These are phyloP conservation scores for Stegastes partitus DNA, from an alignment of 2,113 vertebrate species.

Conservation along the genomic window DNA sequence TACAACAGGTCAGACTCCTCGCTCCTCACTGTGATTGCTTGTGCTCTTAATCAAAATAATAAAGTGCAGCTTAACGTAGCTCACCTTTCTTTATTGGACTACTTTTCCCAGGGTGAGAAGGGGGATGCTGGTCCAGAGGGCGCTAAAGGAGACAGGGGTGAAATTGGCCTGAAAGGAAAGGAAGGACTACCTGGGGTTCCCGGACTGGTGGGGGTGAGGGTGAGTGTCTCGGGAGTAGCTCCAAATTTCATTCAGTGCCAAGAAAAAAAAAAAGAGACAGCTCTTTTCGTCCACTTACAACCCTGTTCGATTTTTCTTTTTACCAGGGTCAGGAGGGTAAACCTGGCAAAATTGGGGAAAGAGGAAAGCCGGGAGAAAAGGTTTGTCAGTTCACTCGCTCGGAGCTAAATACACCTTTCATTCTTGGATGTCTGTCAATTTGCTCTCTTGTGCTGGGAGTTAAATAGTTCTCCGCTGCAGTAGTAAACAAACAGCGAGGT, in stretches of 20 bases:
- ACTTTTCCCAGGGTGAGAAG: conserved; percentile 90
- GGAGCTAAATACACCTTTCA: conserved; percentile 13
- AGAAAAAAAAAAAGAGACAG: conserved; percentile 30
- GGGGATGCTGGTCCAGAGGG: conserved; percentile 92
- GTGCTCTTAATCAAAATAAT: background rate
- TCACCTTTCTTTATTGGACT: conserved; percentile 1
- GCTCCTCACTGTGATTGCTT: background rate
- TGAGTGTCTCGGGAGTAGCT: conserved; percentile 77
- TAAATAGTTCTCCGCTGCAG: conserved; percentile 20
- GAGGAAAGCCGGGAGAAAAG: conserved; percentile 92
- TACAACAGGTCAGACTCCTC: background rate
- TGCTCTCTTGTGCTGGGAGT: background rate
- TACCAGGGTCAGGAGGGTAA: conserved; percentile 94
- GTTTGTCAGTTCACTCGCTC: conserved; percentile 76
- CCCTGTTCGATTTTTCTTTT: conserved; percentile 40
- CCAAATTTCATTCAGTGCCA: conserved; percentile 21
- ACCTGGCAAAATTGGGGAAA: conserved; percentile 91
- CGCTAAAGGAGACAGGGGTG: conserved; percentile 89
- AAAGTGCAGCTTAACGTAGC: background rate
- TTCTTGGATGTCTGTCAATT: conserved; percentile 11
- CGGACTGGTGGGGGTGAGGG: conserved; percentile 91
- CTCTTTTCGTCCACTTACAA: conserved; percentile 49
- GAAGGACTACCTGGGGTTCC: conserved; percentile 89
- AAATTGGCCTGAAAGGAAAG: conserved; percentile 90
- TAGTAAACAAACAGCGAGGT: conserved; percentile 31